Conservation (phyloP, 2,113 vertebrate species). For the Gracilinanus agilis region DNA sequence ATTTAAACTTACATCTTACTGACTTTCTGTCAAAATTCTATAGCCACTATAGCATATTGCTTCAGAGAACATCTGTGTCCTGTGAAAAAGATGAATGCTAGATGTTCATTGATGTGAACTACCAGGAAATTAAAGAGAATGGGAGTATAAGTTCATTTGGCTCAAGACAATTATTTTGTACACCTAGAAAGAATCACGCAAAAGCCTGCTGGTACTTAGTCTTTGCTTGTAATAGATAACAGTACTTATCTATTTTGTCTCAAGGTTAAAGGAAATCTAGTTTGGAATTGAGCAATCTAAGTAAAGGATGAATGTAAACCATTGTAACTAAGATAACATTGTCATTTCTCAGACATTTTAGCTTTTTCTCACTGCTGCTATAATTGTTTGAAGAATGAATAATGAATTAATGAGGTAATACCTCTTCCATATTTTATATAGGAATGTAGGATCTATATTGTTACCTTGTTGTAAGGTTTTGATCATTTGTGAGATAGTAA, state of each 20-base stretch:
- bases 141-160: neutral
- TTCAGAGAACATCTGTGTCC: neutral
- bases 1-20: neutral
- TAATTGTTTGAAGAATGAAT: slow-evolving; percentile 47
- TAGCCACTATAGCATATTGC: neutral
- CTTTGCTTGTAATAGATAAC: neutral
- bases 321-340: neutral
- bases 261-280: neutral
- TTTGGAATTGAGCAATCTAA: neutral
- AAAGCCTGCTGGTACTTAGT: neutral
- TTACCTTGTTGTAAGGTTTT: slow-evolving; percentile 33
- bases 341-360: slow-evolving; percentile 26
- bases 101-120: neutral
- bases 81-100: neutral
- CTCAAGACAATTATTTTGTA: neutral
- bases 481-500: neutral
- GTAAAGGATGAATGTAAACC: neutral
- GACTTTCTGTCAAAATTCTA: neutral
- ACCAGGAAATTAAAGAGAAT: neutral
- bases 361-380: neutral
- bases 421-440: slow-evolving; percentile 34
- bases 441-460: slow-evolving; percentile 7
- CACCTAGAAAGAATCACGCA: neutral
- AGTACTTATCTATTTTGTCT: neutral
- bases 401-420: slow-evolving; percentile 66